These are phyloP conservation scores for Hylomyscus alleni DNA, from an alignment of 2,797 vertebrate species.

Conservation along the genomic window DNA sequence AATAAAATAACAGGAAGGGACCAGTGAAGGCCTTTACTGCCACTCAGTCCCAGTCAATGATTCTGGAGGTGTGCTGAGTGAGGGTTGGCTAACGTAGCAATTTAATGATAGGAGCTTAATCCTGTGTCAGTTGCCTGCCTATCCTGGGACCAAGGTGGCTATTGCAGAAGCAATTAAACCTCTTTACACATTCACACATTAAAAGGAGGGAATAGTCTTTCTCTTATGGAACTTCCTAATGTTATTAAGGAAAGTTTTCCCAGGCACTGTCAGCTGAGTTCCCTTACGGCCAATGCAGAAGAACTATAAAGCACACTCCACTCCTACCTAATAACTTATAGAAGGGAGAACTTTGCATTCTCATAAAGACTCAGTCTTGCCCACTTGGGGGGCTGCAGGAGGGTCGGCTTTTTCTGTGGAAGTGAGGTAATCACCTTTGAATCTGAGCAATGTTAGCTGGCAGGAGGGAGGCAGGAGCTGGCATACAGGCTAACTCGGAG, in stretches of 20 bases:
- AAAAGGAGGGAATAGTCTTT: neutral
- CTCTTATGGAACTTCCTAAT: neutral
- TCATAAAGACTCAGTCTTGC: neutral
- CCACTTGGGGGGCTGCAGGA: neutral
- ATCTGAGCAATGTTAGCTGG: neutral
- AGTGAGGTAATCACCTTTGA: neutral
- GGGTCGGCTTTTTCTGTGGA: slow-evolving; percentile 10
- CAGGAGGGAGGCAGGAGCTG: neutral
- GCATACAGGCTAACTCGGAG: neutral
- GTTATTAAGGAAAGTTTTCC: neutral
- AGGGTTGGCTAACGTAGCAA: neutral
- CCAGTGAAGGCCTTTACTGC: neutral
- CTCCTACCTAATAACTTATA: neutral
- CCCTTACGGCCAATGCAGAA: neutral
- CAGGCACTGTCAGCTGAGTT: neutral
- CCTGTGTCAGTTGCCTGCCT: neutral
- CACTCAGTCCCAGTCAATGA: neutral
- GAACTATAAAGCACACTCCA: neutral
- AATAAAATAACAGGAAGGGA: neutral
- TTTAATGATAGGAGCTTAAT: neutral
- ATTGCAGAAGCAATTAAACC: neutral
- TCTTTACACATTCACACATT: neutral
- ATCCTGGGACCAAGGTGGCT: neutral
- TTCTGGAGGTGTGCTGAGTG: neutral
- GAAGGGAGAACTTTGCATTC: neutral